phyloP scores from a whole-genome alignment of 2,797 vertebrate species.

The Trachops cirrhosus region DNA sequence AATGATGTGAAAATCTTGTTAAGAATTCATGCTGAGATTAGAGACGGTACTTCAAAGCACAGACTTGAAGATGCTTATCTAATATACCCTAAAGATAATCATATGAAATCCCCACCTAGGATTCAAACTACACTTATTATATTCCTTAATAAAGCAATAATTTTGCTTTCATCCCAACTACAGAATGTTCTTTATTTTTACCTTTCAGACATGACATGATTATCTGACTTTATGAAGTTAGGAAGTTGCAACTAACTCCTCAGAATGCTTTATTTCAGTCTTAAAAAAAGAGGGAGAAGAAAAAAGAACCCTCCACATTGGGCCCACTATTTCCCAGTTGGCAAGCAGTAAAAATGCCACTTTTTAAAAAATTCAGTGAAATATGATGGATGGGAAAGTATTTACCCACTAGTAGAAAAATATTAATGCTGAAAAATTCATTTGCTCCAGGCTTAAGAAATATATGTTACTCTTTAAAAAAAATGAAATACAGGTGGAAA shows the following conservation, averaged over 20 bases:
- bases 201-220: conserved; percentile 62
- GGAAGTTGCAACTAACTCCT: conserved; percentile 58
- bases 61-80: conserved; percentile 75
- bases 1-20: conserved; percentile 69
- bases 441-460: conserved; percentile 27
- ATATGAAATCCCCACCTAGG: conserved; percentile 67
- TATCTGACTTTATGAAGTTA: conserved; percentile 66
- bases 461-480: background rate
- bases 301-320: background rate
- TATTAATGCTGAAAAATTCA: background rate
- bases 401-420: conserved; percentile 22
- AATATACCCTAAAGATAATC: conserved; percentile 78
- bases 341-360: background rate
- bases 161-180: conserved; percentile 69
- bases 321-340: conserved; percentile 17
- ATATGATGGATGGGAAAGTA: background rate
- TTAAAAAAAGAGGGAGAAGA: background rate
- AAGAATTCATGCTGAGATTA: conserved; percentile 75
- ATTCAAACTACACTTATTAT: conserved; percentile 73
- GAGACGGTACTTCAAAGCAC: conserved; percentile 76
- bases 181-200: conserved; percentile 67
- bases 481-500: background rate
- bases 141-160: conserved; percentile 71
- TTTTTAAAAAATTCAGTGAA: conserved; percentile 22
- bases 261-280: conserved; percentile 42